Conservation (phyloP, 2,888 invertebrate genomes). For the Nectonema munidae region DNA sequence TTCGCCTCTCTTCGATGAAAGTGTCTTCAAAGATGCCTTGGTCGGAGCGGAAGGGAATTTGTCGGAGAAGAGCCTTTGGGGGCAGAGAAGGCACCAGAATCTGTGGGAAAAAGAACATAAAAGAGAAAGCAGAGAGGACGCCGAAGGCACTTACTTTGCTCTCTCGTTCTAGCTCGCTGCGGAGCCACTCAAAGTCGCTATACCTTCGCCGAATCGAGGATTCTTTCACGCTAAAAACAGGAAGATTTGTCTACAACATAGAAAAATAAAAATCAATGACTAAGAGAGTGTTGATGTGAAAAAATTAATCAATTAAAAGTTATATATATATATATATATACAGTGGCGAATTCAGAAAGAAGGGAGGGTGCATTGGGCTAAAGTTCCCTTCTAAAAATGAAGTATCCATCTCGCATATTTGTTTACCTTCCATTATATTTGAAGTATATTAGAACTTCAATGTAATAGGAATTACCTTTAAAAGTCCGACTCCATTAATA, state of each 20-base stretch:
- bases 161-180: constrained; percentile 88
- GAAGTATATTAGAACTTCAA: too few relatives aligned
- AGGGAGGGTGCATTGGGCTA: too few relatives aligned
- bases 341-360: too few relatives aligned
- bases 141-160: constrained; percentile 46
- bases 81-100: constrained; percentile 92
- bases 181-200: constrained; percentile 97
- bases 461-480: too few relatives aligned
- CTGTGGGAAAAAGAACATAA: constrained; percentile 26
- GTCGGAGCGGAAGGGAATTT: constrained; percentile 83
- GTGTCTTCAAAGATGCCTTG: constrained; percentile 98
- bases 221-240: constrained; percentile 95
- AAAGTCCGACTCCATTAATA: too few relatives aligned
- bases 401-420: too few relatives aligned
- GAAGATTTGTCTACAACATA: constrained; percentile 55
- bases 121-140: constrained; percentile 10
- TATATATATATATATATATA: too few relatives aligned
- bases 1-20: constrained; percentile 89
- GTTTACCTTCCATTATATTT: too few relatives aligned
- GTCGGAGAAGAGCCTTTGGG: constrained; percentile 87
- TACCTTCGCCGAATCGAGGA: constrained; percentile 80
- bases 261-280: too few relatives aligned
- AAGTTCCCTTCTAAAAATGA: too few relatives aligned
- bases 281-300: too few relatives aligned
- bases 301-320: too few relatives aligned